Conservation (phyloP, 2,797 vertebrate species). For the Erethizon dorsatum region DNA sequence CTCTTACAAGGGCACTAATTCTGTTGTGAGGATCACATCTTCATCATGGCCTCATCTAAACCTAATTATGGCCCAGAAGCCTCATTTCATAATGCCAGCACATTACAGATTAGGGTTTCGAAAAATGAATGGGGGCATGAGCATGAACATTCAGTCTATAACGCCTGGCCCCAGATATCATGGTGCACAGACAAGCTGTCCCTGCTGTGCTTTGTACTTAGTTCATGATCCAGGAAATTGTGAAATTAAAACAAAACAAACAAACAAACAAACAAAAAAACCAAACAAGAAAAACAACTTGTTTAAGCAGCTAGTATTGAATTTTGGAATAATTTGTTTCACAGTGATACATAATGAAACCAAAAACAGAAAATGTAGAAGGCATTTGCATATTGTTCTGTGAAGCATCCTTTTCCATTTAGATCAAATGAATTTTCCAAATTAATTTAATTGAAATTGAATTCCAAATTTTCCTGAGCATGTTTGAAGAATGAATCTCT, state of each 20-base stretch:
- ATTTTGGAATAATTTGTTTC: neutral
- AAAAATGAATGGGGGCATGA: neutral
- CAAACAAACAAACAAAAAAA: neutral
- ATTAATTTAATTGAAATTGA: conserved; percentile 41
- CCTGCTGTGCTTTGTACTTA: neutral
- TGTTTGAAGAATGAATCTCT: neutral
- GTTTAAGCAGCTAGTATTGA: neutral
- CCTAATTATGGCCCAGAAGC: neutral
- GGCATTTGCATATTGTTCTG: conserved; percentile 2
- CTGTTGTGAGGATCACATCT: neutral
- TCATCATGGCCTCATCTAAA: neutral
- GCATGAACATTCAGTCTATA: neutral
- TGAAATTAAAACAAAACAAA: neutral
- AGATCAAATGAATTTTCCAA: neutral
- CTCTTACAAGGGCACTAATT: neutral
- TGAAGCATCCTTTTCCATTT: neutral
- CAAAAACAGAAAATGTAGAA: neutral
- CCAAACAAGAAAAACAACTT: neutral
- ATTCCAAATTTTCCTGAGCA: neutral
- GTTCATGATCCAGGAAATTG: neutral
- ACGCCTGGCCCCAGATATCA: neutral
- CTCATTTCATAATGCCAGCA: neutral
- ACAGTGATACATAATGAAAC: neutral
- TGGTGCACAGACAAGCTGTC: neutral
- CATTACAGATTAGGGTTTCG: neutral